Evolutionary conservation across 2,888 invertebrate genomes (phyloP).

Genomic region (Helobdella robusta): DNA sequence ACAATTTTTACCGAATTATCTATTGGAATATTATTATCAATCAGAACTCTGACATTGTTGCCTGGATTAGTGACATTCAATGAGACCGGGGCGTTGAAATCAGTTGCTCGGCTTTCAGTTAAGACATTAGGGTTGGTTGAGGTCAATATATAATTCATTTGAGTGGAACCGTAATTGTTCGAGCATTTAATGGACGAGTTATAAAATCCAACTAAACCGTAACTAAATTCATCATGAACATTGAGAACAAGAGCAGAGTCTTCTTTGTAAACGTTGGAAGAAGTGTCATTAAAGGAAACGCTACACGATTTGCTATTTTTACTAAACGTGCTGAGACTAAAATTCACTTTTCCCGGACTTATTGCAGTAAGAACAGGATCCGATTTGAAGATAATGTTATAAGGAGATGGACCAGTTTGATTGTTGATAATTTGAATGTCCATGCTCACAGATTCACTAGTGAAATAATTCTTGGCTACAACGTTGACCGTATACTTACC

Average conservation of each 20-base stretch:
- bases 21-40: constrained; percentile 9
- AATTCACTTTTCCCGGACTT: constrained; percentile 16
- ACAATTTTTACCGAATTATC: not conserved
- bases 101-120: constrained; percentile 8
- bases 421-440: constrained; percentile 28
- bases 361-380: not conserved
- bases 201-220: constrained; percentile 38
- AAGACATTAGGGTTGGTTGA: constrained; percentile 11
- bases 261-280: constrained; percentile 19
- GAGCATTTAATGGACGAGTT: constrained; percentile 36
- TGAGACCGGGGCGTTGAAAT: not conserved
- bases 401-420: constrained; percentile 31
- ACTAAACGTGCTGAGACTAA: constrained; percentile 25
- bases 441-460: constrained; percentile 9
- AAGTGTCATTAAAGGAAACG: constrained; percentile 35
- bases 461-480: constrained; percentile 31
- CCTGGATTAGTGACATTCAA: constrained; percentile 4
- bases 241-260: not conserved
- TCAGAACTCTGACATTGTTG: constrained; percentile 5
- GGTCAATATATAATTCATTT: not conserved
- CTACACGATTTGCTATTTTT: constrained; percentile 14
- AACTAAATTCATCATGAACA: constrained; percentile 32
- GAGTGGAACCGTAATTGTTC: constrained; percentile 39
- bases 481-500: constrained; percentile 37
- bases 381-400: constrained; percentile 26